Percentiles rank a stretch among this genome's conserved stretches.
phyloP scores from a whole-genome alignment of 2,888 invertebrate species.

The Acrobasis consociella region DNA sequence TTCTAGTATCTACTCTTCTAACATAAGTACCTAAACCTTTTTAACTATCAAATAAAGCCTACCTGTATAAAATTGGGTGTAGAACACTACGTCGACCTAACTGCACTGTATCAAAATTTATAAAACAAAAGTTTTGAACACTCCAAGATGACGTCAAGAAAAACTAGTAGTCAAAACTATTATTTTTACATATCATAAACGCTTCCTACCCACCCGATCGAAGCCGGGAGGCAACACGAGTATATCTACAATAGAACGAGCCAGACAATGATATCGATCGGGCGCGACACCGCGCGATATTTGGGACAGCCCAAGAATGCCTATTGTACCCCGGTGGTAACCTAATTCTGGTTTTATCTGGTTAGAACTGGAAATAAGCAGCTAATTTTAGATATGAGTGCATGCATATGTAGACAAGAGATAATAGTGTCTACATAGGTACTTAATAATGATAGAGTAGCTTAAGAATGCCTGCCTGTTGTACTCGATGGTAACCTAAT shows the following conservation, averaged over 20 bases:
- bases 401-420: background rate
- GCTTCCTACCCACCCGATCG: no score
- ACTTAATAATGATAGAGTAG: background rate
- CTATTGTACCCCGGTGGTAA: constrained; percentile 13
- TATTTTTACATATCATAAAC: background rate
- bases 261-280: constrained; percentile 70
- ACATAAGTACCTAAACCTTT: no score
- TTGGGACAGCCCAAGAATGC: constrained; percentile 28
- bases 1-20: no score
- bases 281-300: constrained; percentile 28
- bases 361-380: constrained; percentile 3
- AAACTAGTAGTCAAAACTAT: no score
- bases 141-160: no score
- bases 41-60: no score
- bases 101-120: no score
- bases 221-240: constrained; percentile 2
- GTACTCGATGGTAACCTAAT: constrained; percentile 6
- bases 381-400: background rate
- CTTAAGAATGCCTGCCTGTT: constrained; percentile 9
- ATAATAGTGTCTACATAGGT: no score
- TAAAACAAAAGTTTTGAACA: no score
- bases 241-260: constrained; percentile 28
- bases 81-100: no score
- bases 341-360: constrained; percentile 15
- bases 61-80: no score